Evolutionary conservation across 2,113 vertebrate genomes (phyloP), one percentile per base, ranked within the genome.

Genomic region (Perccottus glenii): DNA sequence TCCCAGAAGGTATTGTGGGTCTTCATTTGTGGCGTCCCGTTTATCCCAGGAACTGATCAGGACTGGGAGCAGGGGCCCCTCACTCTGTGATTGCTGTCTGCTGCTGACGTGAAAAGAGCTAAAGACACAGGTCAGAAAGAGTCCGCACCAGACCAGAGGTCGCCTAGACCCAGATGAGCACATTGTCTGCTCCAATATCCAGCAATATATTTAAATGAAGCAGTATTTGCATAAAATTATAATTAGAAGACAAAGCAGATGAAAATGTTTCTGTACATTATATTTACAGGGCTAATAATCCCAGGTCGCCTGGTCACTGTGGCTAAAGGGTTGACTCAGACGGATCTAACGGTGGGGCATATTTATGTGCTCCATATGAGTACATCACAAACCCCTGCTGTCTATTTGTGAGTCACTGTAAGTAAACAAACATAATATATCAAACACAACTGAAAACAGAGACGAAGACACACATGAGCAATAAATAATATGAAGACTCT

Each of bases 1-100:
- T 57, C 96, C 96, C 88, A 95, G 88, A 60, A 98, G 93, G 89
- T 98, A 98, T 84, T 95, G 94, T 65, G 93, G 94, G 68, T 96
- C 95, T 74, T 92, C 89, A 77, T 88, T 89, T 53, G 87, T 6
- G 9, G 35, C 84, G 3, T 94, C 94, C 56, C 89, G 93, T 62
- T 90, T 94, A 64, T 95, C 94, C 51, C 92, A 91, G 69, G 94
- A 92, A 64, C 93, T 42, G 64, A 42, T 8, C 12, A 59, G 27
- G 19, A 44, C 88, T 49, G 91, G 87, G 57, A 92, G 88, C 85
- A 94, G 75, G 27, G 94, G 93, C 40, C 92, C 85, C 81, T 49
- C 87, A 85, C 68, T 93, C 86, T 10, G 62, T 51, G 88, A 69
- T 42, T 74, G 57, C 4, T 45, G 67, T 67, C 61, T 88, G 61